Evolutionary conservation across 1,140 invertebrate genomes (phyloP).

Genomic region (Drosophila pallidifrons): DNA sequence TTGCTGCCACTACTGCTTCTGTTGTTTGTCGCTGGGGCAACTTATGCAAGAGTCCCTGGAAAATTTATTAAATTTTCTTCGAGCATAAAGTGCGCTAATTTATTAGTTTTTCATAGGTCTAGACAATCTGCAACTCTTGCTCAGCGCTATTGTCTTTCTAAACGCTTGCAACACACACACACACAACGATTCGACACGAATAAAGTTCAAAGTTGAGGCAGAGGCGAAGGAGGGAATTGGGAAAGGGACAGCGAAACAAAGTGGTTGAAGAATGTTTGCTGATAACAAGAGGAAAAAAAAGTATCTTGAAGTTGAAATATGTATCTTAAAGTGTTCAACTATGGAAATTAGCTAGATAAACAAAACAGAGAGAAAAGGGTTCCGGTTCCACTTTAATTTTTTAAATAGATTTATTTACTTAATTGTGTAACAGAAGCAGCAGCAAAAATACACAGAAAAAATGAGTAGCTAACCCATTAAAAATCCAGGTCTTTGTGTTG

Average conservation of each 20-base stretch:
- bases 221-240: neutral
- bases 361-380: neutral
- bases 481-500: slow-evolving; percentile 43
- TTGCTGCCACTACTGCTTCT: slow-evolving; percentile 24
- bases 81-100: slow-evolving; percentile 66
- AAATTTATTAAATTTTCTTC: slow-evolving; percentile 71
- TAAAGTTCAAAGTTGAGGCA: slow-evolving; percentile 21
- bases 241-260: slow-evolving; percentile 21
- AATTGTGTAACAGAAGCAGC: neutral
- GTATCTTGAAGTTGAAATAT: slow-evolving; percentile 17
- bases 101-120: slow-evolving; percentile 51
- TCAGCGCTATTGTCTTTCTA: slow-evolving; percentile 16
- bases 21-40: slow-evolving; percentile 23
- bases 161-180: slow-evolving; percentile 15
- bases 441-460: neutral
- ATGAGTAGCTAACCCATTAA: slow-evolving; percentile 30
- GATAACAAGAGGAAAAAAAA: slow-evolving; percentile 9
- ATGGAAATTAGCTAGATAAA: slow-evolving; percentile 40
- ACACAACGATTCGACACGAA: neutral
- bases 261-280: slow-evolving; percentile 22
- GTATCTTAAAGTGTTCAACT: slow-evolving; percentile 28
- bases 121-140: slow-evolving; percentile 15
- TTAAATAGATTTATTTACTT: slow-evolving; percentile 15
- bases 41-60: slow-evolving; percentile 48
- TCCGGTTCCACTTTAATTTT: slow-evolving; percentile 1